These are phyloP conservation scores for Eolophus roseicapilla DNA, from an alignment of 2,113 vertebrate species.

Conservation along the genomic window DNA sequence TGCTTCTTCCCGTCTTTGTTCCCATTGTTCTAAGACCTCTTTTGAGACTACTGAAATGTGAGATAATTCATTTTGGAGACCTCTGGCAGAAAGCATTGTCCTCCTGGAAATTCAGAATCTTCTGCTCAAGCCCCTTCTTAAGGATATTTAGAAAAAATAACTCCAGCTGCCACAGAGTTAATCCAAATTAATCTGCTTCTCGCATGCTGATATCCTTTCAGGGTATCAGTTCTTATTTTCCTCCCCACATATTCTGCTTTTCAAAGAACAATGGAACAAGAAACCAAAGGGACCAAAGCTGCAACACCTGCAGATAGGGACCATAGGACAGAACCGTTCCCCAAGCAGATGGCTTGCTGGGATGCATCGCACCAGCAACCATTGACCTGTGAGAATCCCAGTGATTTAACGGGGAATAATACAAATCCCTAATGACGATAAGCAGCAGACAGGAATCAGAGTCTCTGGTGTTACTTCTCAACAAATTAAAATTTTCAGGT, in stretches of 20 bases:
- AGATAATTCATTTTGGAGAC: not conserved
- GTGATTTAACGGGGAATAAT: not conserved
- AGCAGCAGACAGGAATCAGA: not conserved
- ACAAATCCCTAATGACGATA: not conserved
- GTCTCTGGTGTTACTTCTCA: not conserved
- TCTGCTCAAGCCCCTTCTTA: not conserved
- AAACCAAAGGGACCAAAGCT: not conserved
- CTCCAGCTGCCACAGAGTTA: not conserved
- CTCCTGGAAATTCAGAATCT: not conserved
- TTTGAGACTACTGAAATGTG: not conserved
- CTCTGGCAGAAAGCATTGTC: not conserved
- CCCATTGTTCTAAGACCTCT: not conserved
- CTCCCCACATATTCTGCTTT: not conserved
- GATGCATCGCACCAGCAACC: not conserved
- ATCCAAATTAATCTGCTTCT: conserved; percentile 19
- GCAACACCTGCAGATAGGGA: not conserved
- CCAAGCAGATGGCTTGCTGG: not conserved
- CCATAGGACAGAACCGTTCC: not conserved
- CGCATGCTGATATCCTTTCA: not conserved
- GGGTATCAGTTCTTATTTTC: not conserved
- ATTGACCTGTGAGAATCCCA: fast-evolving
- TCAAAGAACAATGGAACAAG: not conserved
- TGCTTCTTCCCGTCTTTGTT: not conserved
- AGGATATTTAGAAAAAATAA: not conserved
- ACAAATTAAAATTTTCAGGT: not conserved